Base-by-base conservation (phyloP, 2,797 vertebrate species). In the Danionella dracula region DNA sequence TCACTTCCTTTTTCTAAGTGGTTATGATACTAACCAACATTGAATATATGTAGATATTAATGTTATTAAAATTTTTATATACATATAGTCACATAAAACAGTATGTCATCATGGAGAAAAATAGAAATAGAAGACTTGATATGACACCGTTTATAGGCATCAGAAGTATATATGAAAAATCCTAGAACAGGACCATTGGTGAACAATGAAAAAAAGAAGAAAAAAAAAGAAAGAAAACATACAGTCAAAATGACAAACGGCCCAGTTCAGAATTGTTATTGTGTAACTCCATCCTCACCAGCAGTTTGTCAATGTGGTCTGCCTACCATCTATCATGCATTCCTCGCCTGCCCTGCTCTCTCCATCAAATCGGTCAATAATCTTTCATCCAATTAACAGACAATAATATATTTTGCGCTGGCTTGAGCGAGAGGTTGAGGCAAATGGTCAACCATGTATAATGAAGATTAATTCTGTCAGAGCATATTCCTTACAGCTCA, bases 371-470 rank as follows among this genome's bases (percentile, higher is more conserved):
- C 75, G 73, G 68, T 86, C 84, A 83, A 84, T 88, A 88, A 77
- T 69, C 73, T 73, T 53, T 68, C 62, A 73, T 79, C 81, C 83
- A 85, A 85, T 88, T 85, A 87, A 82, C 87, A 80, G 82, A 78
- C 80, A 81, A 84, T 90, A 87, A 88, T 71, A 73, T 68, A 77
- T 82, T 76, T 6, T 13, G 63, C 2, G 20, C 50, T 40, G 19
- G 21, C 13, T 35, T 40, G 32, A 38, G 11, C 13, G 2, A 37
- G 50, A 15, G 51, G 57, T 46, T 76, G 51, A 42, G 13, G 71
- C 76, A 38, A 53, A 69, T 50, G 63, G 51, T 58, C 60, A 64
- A 27, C 40, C 2, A 5, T 53, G 35, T 59, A 11, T 50, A 60
- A 69, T 58, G 60, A 66, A 70, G 70, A 69, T 51, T 51, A 71